Conservation (phyloP, 2,113 vertebrate species). For the Mustela lutreola region DNA sequence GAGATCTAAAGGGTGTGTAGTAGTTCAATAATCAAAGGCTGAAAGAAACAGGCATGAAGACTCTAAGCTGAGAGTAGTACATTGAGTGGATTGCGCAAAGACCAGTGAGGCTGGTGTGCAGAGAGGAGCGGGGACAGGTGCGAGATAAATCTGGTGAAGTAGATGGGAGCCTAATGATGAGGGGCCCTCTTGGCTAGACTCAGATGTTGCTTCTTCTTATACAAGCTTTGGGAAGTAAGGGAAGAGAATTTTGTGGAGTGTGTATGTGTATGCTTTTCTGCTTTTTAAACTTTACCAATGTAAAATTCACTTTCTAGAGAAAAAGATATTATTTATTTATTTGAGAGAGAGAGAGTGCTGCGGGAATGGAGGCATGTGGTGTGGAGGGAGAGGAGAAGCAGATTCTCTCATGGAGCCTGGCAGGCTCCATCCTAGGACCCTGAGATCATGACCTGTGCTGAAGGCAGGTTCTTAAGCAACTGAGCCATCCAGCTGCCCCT, state of each 20-base stretch:
- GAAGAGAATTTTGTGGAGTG: not conserved
- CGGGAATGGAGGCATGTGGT: too few relatives aligned
- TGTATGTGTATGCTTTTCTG: not conserved
- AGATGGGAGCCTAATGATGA: not conserved
- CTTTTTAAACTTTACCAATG: not conserved
- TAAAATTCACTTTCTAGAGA: not conserved
- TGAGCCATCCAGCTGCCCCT: not conserved
- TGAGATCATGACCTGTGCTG: not conserved
- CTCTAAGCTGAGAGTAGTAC: not conserved
- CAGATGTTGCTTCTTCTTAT: not conserved
- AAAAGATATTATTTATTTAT: not conserved
- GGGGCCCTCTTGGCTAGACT: not conserved
- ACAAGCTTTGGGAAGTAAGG: not conserved
- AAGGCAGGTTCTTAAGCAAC: not conserved
- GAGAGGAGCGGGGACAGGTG: fast-evolving
- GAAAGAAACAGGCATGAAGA: not conserved
- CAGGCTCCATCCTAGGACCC: not conserved
- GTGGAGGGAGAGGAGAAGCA: not conserved
- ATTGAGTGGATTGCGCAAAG: not conserved
- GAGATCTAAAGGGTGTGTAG: not conserved
- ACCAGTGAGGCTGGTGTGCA: not conserved
- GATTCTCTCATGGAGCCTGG: not conserved
- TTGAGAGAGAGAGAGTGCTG: not conserved
- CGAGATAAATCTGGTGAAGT: not conserved
- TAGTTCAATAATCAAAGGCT: not conserved